Percentiles rank a stretch among this genome's conserved stretches.
Conservation (phyloP, 1,140 invertebrate species). For the Eupeodes corollae region DNA sequence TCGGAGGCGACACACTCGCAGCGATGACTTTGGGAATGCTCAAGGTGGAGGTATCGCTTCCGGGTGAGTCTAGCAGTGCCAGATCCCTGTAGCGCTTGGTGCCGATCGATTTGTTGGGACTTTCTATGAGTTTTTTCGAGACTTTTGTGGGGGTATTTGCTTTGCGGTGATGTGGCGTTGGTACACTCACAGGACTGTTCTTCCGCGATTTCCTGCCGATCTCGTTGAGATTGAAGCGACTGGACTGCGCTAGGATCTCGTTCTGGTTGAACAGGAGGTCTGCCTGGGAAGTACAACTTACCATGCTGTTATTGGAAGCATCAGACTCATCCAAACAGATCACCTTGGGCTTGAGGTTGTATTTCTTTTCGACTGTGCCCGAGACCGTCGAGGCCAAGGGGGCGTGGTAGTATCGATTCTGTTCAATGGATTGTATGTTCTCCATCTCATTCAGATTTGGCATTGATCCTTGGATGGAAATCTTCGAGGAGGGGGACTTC, state of each 20-base stretch:
- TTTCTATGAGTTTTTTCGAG: background rate
- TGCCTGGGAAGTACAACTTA: conserved; percentile 16
- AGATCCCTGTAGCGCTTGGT: conserved; percentile 24
- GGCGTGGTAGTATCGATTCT: conserved; percentile 31
- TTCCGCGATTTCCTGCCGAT: conserved; percentile 14
- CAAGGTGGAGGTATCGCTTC: background rate
- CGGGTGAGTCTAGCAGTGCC: conserved; percentile 22
- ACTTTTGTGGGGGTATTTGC: background rate
- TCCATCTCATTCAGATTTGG: conserved; percentile 35
- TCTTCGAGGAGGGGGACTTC: conserved; percentile 17
- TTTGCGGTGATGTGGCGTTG: background rate
- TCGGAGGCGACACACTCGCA: background rate
- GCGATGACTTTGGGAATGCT: background rate
- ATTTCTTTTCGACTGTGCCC: background rate
- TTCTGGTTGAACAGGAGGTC: conserved; percentile 28
- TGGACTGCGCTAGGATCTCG: conserved; percentile 34
- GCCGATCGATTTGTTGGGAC: background rate
- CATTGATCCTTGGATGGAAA: conserved; percentile 32
- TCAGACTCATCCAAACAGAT: background rate
- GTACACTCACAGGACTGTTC: conserved; percentile 9
- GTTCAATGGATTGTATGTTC: conserved; percentile 26
- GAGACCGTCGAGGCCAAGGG: background rate
- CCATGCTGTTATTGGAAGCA: conserved; percentile 9
- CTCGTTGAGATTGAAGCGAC: conserved; percentile 33
- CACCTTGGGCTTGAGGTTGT: background rate